These are phyloP conservation scores for Anguilla japonica DNA, from an alignment of 2,113 vertebrate genomes.

Conservation along the genomic window DNA sequence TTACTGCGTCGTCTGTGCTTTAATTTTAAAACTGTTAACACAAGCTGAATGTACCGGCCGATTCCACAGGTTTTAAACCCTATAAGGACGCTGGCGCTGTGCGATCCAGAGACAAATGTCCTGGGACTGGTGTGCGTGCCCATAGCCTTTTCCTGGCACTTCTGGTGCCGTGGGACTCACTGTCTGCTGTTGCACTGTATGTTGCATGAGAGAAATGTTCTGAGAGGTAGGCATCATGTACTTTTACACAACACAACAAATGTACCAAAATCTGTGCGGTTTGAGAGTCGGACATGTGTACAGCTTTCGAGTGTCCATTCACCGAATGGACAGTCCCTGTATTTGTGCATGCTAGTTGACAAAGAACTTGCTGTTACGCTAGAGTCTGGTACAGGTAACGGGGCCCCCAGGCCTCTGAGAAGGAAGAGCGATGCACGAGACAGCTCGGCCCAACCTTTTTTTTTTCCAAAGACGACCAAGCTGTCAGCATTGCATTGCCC, in stretches of 20 bases:
- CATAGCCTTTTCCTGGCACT: neutral
- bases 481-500: neutral
- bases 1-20: neutral
- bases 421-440: neutral
- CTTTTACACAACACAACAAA: neutral
- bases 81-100: neutral
- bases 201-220: slow-evolving; percentile 7
- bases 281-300: neutral
- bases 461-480: neutral
- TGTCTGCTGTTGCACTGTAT: neutral
- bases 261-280: neutral
- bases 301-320: slow-evolving; percentile 10
- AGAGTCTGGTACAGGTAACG: neutral
- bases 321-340: neutral
- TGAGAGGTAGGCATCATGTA: neutral
- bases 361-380: neutral
- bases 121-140: neutral
- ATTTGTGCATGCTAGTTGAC: neutral
- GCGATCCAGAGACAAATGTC: neutral
- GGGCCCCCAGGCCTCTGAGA: too few relatives aligned
- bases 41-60: slow-evolving; percentile 24
- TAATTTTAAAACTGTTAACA: slow-evolving; percentile 10
- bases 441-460: neutral
- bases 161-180: neutral
- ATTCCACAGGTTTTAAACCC: slow-evolving; percentile 8